Conservation (phyloP, 1,140 invertebrate species). For the Tetramorium parvispinum region DNA sequence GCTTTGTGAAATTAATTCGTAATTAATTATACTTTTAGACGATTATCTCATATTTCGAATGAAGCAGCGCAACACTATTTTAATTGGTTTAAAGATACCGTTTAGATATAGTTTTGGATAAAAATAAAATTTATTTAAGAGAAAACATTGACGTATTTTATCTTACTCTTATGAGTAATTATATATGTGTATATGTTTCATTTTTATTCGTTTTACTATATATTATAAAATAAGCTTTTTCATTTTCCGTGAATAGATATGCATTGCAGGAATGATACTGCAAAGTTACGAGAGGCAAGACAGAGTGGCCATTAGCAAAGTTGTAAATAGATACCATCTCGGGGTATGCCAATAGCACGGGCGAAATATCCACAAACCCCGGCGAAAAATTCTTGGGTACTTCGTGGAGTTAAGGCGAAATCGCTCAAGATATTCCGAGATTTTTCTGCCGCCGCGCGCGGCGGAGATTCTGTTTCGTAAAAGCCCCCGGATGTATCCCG, state of each 20-base stretch:
- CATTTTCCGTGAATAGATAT: background rate
- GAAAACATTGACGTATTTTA: background rate
- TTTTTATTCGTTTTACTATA: background rate
- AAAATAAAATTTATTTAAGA: background rate
- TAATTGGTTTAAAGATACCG: background rate
- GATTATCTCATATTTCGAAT: background rate
- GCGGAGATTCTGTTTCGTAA: slow-evolving; percentile 51
- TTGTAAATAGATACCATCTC: slow-evolving; percentile 59
- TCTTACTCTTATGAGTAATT: background rate
- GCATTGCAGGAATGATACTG: slow-evolving; percentile 20
- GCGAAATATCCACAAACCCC: slow-evolving; percentile 48
- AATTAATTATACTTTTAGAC: background rate
- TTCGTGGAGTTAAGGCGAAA: slow-evolving; percentile 50
- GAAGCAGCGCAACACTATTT: background rate
- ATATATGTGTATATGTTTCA: background rate
- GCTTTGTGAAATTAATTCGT: slow-evolving; percentile 21
- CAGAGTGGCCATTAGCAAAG: slow-evolving; percentile 59
- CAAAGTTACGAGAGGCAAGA: slow-evolving; percentile 49
- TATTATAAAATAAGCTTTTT: background rate
- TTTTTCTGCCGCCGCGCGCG: slow-evolving; percentile 30
- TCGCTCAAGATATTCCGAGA: slow-evolving; percentile 45
- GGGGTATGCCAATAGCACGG: slow-evolving; percentile 47
- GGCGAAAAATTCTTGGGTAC: slow-evolving; percentile 45
- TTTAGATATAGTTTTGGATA: background rate
- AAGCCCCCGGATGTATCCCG: slow-evolving; percentile 47